Base-by-base conservation (phyloP, 2,797 vertebrate genomes). In the Chaetodon trifasciatus region DNA sequence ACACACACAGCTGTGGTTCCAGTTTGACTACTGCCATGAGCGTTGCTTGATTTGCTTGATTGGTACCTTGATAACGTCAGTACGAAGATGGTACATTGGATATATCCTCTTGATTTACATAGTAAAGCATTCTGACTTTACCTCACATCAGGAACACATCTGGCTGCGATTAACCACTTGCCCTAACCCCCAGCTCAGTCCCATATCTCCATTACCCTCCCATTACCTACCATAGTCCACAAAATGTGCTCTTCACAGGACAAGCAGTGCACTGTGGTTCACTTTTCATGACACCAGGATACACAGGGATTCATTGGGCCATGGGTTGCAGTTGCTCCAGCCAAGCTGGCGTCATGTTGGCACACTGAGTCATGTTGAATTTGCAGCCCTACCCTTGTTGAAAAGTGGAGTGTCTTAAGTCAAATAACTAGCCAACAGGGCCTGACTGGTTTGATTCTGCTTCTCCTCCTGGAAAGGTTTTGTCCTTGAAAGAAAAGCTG, bases 91-190 rank as follows among this genome's bases (percentile, higher is more conserved):
- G 76, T 39, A 57, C 72, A 49, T 63, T 53, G 80, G 88, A 85
- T 84, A 80, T 84, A 69, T 78, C 67, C 39, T 83, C 73, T 61
- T 79, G 69, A 93, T 94, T 93, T 92, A 85, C 89, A 93, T 84
- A 86, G 82, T 40, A 87, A 90, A 92, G 84, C 57, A 77, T 64
- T 87, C 79, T 74, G 78, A 82, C 80, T 81, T 76, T 81, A 60
- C 80, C 85, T 85, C 78, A 53, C 82, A 81, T 89, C 84, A 90
- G 80, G 78, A 82, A 64, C 83, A 90, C 94, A 95, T 95, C 95
- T 96, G 94, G 89, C n/a, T 77, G 64, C 80, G 53, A 88, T 95
- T 95, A 95, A 69, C 89, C 90, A 89, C 87, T 92, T 90, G 86
- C 90, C 85, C 84, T 86, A 82, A 92, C 88, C 88, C 71, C 73